These are phyloP conservation scores for Lasioglossum figueresi DNA, from an alignment of 2,888 invertebrate species.

Conservation along the genomic window DNA sequence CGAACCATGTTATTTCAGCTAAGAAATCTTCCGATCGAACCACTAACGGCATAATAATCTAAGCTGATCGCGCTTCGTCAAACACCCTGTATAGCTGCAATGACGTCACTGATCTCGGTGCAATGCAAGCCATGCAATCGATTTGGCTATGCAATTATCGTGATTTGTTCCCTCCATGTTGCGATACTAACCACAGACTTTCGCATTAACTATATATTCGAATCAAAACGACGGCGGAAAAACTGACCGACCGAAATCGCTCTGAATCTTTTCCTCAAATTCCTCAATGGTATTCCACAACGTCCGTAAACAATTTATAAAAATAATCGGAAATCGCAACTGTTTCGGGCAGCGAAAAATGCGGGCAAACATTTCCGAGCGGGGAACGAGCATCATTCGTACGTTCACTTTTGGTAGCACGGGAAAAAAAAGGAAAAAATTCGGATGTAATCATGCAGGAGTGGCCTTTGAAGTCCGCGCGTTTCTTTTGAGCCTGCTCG, in stretches of 20 bases:
- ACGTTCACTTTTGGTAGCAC: background rate
- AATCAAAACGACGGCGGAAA: background rate
- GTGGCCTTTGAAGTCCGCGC: slow-evolving; percentile 50
- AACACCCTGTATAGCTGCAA: background rate
- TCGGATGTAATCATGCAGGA: slow-evolving; percentile 37
- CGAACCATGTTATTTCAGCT: too few species aligned
- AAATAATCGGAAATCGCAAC: background rate
- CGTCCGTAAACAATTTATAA: background rate
- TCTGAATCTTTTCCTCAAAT: background rate
- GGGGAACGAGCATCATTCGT: background rate
- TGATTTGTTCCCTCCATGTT: background rate
- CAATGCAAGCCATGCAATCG: background rate
- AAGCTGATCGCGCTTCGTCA: too few species aligned
- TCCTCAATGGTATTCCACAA: background rate
- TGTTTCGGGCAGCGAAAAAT: background rate
- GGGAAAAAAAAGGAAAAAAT: slow-evolving; percentile 22
- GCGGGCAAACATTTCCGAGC: background rate
- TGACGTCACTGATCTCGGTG: background rate
- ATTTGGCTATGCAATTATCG: background rate
- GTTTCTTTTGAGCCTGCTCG: slow-evolving; percentile 53
- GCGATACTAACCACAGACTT: background rate
- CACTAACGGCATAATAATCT: too few species aligned
- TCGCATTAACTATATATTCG: background rate
- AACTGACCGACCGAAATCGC: background rate
- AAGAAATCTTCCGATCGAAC: too few species aligned